These are phyloP conservation scores for Eumaeus atala DNA, from an alignment of 1,140 invertebrate species.

Conservation along the genomic window DNA sequence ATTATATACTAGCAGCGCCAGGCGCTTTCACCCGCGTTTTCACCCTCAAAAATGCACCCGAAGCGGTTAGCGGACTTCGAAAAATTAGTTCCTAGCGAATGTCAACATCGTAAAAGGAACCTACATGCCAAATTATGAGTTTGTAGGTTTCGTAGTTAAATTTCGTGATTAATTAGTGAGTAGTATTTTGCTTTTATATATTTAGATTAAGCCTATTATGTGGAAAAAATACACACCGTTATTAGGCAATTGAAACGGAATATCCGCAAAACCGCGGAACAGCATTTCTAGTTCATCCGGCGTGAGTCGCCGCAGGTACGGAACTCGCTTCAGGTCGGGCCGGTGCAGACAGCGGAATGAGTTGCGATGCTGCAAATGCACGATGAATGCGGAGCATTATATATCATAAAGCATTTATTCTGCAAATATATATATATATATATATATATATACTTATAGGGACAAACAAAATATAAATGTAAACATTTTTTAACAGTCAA, in stretches of 20 bases:
- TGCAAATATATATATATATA: too few relatives aligned
- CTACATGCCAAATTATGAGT: background rate
- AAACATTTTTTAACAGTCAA: too few relatives aligned
- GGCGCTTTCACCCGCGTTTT: too few relatives aligned
- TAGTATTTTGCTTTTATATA: too few relatives aligned
- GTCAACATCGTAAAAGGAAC: background rate
- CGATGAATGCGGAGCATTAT: too few relatives aligned
- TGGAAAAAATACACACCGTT: conserved; percentile 22
- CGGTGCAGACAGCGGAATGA: conserved; percentile 59
- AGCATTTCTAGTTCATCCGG: conserved; percentile 54
- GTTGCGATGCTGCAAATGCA: conserved; percentile 49
- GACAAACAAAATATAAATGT: background rate
- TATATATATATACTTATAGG: too few relatives aligned
- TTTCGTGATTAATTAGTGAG: too few relatives aligned
- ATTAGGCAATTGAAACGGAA: conserved; percentile 33
- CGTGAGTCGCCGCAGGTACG: conserved; percentile 53
- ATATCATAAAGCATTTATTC: too few relatives aligned
- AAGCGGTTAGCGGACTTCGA: too few relatives aligned
- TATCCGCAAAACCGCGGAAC: conserved; percentile 50
- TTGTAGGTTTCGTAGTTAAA: background rate
- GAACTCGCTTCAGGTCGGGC: conserved; percentile 59
- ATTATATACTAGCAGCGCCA: too few relatives aligned
- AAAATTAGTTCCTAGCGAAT: background rate
- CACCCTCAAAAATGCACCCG: too few relatives aligned
- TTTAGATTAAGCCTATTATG: background rate